Percentiles rank a stretch among this genome's conserved stretches.
Evolutionary conservation across 2,888 invertebrate species (phyloP).

Genomic region (Endotricha flammealis): DNA sequence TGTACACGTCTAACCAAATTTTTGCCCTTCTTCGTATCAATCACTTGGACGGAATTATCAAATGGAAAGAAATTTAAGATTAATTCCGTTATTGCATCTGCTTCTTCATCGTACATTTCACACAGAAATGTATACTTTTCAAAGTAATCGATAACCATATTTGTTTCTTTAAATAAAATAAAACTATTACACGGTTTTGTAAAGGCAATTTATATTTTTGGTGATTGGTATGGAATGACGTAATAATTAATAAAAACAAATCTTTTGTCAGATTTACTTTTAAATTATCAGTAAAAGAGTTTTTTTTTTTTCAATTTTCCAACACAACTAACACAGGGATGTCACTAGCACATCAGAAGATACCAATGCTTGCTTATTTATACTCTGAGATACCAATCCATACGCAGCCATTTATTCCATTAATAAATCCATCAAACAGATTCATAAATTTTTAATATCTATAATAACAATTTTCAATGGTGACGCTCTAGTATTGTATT

Average conservation of each 20-base stretch:
- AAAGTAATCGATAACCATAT: slow-evolving; percentile 65
- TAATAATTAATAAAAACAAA: not conserved
- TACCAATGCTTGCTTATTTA: too few species aligned
- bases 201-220: too few species aligned
- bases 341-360: too few species aligned
- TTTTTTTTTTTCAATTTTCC: too few species aligned
- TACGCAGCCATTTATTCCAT: too few species aligned
- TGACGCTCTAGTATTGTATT: too few species aligned
- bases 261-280: not conserved
- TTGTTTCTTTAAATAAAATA: slow-evolving; percentile 4
- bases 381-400: too few species aligned
- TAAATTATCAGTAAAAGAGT: too few species aligned
- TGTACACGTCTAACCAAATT: slow-evolving; percentile 81
- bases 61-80: slow-evolving; percentile 85
- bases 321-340: too few species aligned
- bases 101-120: slow-evolving; percentile 91
- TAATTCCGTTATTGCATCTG: slow-evolving; percentile 83
- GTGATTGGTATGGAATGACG: not conserved
- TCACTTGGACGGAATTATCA: slow-evolving; percentile 89
- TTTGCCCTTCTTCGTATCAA: slow-evolving; percentile 78
- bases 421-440: too few species aligned
- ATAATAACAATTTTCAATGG: too few species aligned
- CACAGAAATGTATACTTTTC: slow-evolving; percentile 81
- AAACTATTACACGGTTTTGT: not conserved
- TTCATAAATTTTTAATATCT: too few species aligned